Evolutionary conservation across 2,888 invertebrate genomes (phyloP), one percentile per base, ranked within the genome.

Genomic region (Hirtodrosophila trivittata): DNA sequence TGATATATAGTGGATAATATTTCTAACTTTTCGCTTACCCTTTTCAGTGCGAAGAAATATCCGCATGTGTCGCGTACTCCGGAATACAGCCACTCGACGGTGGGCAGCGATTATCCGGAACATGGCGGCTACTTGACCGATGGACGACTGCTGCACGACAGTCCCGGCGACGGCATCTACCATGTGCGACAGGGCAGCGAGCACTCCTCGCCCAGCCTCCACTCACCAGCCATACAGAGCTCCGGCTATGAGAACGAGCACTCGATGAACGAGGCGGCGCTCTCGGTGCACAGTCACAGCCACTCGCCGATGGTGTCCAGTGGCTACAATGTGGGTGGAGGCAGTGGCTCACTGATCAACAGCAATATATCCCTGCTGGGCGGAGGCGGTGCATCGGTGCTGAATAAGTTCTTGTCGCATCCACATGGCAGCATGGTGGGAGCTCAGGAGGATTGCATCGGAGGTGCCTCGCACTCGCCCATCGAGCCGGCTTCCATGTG

Each of bases 401-500:
- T 90, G 16, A 87, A 88, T 25, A 91, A 91, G 69, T 90, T 90
- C 73, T 82, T 91, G 18, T 81, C 90, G 12, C 89, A 91, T 68
- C 85, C 90, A 25, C 89, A 91, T 58, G 84, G 88, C 9, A 87
- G 88, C 35, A 87, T 90, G 71, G 74, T 89, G 75, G 87, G 57
- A 73, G 80, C 71, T 71, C 89, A 14, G 67, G 88, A 9, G 87
- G 73, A 71, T 21, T 75, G 59, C 0, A 59, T 57, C n/a, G 47
- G 32, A 3, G 43, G 74, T 58, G 72, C 83, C 5, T 67, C 72
- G 7, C 81, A 75, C 8, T 75, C 76, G 9, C 77, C 85, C 32
- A 65, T 83, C 25, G 89, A 87, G 45, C 67, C 80, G 3, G 64
- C 84, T n/a, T 81, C 87, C 50, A 81, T 88, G 66, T 89, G 90